Conservation (phyloP, 2,797 vertebrate genomes). For the Acanthurus lineatus region DNA sequence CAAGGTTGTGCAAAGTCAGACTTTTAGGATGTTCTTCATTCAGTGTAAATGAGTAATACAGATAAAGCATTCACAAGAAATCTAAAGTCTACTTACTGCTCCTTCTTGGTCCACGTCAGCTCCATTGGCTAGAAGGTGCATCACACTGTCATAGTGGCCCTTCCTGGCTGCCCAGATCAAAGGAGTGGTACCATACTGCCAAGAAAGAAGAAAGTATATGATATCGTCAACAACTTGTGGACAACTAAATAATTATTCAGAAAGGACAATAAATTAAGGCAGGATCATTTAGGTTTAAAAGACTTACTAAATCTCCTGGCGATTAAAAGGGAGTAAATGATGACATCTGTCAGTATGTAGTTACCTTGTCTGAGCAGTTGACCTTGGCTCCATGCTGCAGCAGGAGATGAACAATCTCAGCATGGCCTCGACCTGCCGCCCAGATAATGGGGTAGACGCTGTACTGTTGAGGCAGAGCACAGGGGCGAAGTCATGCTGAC, state of each 20-base stretch:
- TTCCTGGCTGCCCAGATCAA: constrained; percentile 97
- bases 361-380: constrained; percentile 99
- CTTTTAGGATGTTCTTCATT: background rate
- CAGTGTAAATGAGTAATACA: background rate
- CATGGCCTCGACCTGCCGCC: constrained; percentile 97
- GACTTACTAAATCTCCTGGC: constrained; percentile 5
- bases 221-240: background rate
- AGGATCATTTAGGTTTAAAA: background rate
- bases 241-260: constrained; percentile 5
- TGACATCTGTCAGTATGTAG: constrained; percentile 53
- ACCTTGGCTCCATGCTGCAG: constrained; percentile 95
- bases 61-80: background rate
- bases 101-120: constrained; percentile 99
- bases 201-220: background rate
- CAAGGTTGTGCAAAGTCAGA: background rate
- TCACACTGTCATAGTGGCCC: constrained; percentile 94
- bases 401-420: constrained; percentile 93
- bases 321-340: constrained; percentile 45
- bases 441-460: constrained; percentile 98
- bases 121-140: constrained; percentile 93
- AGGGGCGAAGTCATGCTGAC: constrained; percentile 54
- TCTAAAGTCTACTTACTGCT: constrained; percentile 86
- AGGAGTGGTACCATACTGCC: constrained; percentile 96
- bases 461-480: constrained; percentile 88
- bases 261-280: constrained; percentile 4